These are phyloP conservation scores for Discoglossus pictus DNA, from an alignment of 2,797 vertebrate genomes.

Conservation along the genomic window DNA sequence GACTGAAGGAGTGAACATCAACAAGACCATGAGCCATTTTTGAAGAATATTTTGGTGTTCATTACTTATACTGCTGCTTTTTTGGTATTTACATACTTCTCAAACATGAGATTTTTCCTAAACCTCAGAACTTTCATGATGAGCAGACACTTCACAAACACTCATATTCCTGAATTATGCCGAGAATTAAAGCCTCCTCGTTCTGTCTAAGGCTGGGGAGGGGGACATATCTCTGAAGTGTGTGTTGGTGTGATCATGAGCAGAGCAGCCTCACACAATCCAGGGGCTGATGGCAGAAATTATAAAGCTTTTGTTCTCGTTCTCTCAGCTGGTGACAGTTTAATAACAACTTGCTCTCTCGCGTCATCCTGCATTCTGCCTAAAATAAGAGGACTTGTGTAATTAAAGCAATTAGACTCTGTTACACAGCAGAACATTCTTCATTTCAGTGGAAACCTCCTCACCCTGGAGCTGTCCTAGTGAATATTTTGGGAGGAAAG, in stretches of 20 bases:
- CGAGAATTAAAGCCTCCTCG: no score
- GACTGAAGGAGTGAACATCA: no score
- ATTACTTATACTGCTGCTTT: no score
- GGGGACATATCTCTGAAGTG: no score
- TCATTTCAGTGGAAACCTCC: slow-evolving; percentile 52
- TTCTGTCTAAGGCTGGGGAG: no score
- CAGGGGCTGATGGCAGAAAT: slow-evolving; percentile 57
- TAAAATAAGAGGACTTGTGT: slow-evolving; percentile 60
- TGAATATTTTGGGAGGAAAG: neutral
- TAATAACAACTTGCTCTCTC: slow-evolving; percentile 65
- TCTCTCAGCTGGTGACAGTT: slow-evolving; percentile 63
- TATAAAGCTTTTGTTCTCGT: slow-evolving; percentile 59
- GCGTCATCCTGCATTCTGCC: slow-evolving; percentile 57
- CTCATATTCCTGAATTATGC: no score
- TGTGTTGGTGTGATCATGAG: slow-evolving; percentile 24
- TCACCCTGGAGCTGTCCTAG: slow-evolving; percentile 65
- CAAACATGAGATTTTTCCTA: no score
- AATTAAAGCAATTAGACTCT: slow-evolving; percentile 70
- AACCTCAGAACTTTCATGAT: no score
- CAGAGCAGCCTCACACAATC: slow-evolving; percentile 53
- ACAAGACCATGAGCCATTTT: no score
- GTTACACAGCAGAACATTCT: slow-evolving; percentile 59
- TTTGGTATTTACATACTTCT: no score
- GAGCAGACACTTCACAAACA: no score
- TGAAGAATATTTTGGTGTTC: no score